Base-by-base conservation (phyloP, 2,113 vertebrate genomes). In the Clarias macrocephalus region DNA sequence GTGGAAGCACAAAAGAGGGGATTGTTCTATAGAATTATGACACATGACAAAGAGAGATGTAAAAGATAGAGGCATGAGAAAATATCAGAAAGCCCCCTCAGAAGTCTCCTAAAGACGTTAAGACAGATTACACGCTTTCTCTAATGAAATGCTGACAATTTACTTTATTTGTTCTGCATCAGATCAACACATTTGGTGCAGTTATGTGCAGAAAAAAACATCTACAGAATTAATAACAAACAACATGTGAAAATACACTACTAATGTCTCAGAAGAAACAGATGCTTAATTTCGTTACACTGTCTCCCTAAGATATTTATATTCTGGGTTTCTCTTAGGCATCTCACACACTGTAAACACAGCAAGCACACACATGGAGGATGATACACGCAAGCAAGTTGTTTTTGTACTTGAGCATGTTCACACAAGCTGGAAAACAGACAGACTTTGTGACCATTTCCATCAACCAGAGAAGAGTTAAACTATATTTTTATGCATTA, bases 231-330 rank as follows among this genome's bases (percentile, higher is more conserved):
- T 75, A 21, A 30, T 75, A 60, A 9, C 56, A 59, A 83, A 84
- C 2, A 83, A 59, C 52, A 23, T 23, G 15, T 48, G 59, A 72
- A 72, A 62, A 28, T 63, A 75, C 21, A 70, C 11, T 42, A 25
- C 25, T 28, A 23, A 54, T 66, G 8, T 23, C 42, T n/a, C 52
- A 25, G 33, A 57, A 6, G 63, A n/a, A 6, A 28, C 21, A n/a
- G 10, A 57, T 52, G 3, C 6, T 21, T 76, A 75, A 42, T 75
- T 66, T 79, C 25, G 0, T 8, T 48, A 30, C 30, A 3, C 21
- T 87, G 59, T 59, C 66, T 63, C 30, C 42, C 33, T 16, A 57
- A 62, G 62, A 80, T 83, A 88, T 80, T 80, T 42, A 88, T 62
- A 7, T 56, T 54, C 42, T 33, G 13, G 18, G 12, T 59, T 56